Base-by-base conservation (phyloP, 1,140 invertebrate genomes). In the Drosophila takahashii region DNA sequence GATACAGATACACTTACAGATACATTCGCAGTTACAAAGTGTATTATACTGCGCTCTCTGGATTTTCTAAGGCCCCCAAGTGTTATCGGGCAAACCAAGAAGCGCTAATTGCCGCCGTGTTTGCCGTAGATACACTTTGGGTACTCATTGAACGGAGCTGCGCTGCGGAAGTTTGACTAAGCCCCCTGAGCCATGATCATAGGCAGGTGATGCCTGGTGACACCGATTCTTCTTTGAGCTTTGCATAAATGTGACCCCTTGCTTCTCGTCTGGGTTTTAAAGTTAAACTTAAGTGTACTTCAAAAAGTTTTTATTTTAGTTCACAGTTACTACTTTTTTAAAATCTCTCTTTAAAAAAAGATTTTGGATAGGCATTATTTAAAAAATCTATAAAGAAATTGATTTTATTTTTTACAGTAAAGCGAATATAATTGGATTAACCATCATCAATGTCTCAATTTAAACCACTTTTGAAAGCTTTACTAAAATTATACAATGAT, bases 41-140 rank as follows among this genome's bases (percentile, higher is more conserved):
- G 59, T 58, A 41, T 11, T 16, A 15, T 48, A 59, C 26, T 34
- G 50, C 58, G 39, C 50, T 59, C 66, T 61, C 58, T 53, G 60
- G 37, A 56, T 62, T 79, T 76, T 72, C 60, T 62, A 42, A 26
- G 47, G 64, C 62, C 65, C 36, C 32, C 64, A 64, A 76, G 51
- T 81, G 65, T 66, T 84, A 83, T 83, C 79, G 78, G 53, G 77
- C 57, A 74, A 54, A 58, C 51, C 54, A 42, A 67, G 50, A 54
- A 58, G 70, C 75, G 75, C 71, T 86, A 85, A 86, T 87, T 86
- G 75, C 57, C 74, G 44, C 16, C 39, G 18, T 47, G 11, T 37
- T 71, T 48, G 56, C 34, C 41, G 44, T 44, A 64, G 60, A 53
- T 59, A 66, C 26, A 45, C 52, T 44, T 51, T 44, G 9, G 3